phyloP scores from a whole-genome alignment of 2,797 vertebrate genomes.

The Neomorphus geoffroyi region DNA sequence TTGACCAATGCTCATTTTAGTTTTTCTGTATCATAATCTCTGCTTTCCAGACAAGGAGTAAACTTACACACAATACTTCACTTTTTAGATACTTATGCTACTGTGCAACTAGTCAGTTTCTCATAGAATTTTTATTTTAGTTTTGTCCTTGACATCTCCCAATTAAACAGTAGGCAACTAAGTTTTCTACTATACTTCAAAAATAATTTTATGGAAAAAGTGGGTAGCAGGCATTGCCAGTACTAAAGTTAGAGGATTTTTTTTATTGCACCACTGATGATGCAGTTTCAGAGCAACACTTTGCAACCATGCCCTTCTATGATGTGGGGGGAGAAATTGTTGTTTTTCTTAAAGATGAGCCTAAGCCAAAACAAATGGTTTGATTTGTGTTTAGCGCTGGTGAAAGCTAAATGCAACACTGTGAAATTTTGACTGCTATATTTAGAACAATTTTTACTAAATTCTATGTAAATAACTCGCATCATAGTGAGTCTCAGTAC shows the following conservation, averaged over 20 bases:
- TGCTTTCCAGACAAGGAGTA: not conserved
- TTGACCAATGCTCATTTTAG: not conserved
- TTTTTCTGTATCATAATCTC: not conserved
- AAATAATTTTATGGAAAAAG: not conserved
- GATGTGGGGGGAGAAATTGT: fast-evolving
- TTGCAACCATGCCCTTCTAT: not conserved
- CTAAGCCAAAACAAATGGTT: not conserved
- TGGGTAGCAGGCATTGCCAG: fast-evolving
- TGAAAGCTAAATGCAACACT: not conserved
- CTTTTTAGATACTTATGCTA: not conserved
- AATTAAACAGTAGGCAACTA: not conserved
- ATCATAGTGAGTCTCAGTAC: not conserved
- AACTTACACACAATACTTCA: not conserved
- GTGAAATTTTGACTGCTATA: not conserved
- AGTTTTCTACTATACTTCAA: not conserved
- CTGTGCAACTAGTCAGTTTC: not conserved
- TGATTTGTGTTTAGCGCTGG: not conserved
- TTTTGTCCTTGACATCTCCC: not conserved
- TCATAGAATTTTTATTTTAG: not conserved
- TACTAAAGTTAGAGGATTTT: not conserved
- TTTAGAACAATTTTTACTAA: not conserved
- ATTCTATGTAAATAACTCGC: not conserved
- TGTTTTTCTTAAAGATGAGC: not conserved
- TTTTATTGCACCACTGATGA: not conserved
- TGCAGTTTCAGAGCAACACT: not conserved